A percentile compares a stretch with the other conserved stretches of the same genome.
These are phyloP conservation scores for Lichenostomus cassidix DNA, from an alignment of 2,113 vertebrate genomes.

Conservation along the genomic window DNA sequence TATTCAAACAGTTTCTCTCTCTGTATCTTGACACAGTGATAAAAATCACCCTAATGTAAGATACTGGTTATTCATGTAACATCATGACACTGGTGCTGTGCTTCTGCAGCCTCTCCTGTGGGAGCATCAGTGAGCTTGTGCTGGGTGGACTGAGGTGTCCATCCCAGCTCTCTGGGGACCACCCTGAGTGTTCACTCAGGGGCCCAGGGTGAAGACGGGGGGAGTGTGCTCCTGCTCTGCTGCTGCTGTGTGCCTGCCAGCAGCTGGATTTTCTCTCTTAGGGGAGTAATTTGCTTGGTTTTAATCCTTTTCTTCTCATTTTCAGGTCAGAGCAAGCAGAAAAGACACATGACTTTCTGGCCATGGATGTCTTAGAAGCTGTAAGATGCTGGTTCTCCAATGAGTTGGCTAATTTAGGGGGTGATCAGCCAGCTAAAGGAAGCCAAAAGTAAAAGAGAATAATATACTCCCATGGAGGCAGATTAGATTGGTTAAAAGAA, in stretches of 20 bases:
- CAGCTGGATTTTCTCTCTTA: constrained; percentile 40
- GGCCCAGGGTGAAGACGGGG: neutral
- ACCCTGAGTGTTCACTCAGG: neutral
- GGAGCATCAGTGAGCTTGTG: fast-evolving
- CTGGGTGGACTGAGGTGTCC: neutral
- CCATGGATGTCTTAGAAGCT: neutral
- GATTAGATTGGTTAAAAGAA: neutral
- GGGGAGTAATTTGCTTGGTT: constrained; percentile 12
- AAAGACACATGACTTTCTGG: constrained; percentile 40
- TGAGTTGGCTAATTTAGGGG: neutral
- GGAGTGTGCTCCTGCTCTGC: neutral
- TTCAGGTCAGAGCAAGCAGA: constrained; percentile 38
- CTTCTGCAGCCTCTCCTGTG: neutral
- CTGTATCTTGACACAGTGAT: neutral
- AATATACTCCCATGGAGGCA: neutral
- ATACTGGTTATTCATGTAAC: fast-evolving
- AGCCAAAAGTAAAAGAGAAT: neutral
- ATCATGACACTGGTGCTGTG: fast-evolving
- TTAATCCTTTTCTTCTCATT: constrained; percentile 30
- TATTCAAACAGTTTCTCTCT: neutral
- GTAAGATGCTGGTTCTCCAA: neutral
- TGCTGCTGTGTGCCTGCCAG: neutral
- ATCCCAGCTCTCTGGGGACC: neutral
- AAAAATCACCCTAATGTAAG: neutral
- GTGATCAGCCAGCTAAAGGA: constrained; percentile 2